Conservation (phyloP, 2,797 vertebrate species). For the Notamacropus eugenii region DNA sequence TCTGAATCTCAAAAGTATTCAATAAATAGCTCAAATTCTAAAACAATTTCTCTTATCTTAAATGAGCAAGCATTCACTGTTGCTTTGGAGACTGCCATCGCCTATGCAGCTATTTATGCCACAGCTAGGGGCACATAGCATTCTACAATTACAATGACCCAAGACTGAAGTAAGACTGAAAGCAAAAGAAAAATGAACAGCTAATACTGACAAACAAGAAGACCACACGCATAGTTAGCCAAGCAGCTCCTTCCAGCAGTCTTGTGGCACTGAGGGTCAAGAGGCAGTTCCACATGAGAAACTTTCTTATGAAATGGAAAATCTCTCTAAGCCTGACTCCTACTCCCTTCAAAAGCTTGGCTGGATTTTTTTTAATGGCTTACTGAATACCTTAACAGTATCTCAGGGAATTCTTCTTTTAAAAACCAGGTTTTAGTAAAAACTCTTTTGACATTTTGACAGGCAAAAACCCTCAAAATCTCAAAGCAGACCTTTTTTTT, state of each 20-base stretch:
- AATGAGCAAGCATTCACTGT: background rate
- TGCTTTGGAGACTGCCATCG: background rate
- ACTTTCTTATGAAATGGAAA: conserved; percentile 50
- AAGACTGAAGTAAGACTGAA: conserved; percentile 15
- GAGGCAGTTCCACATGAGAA: fast-evolving
- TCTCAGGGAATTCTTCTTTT: conserved; percentile 44
- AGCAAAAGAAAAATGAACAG: conserved; percentile 20
- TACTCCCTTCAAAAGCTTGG: background rate
- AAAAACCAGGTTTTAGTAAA: conserved; percentile 73
- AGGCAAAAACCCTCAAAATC: conserved; percentile 43
- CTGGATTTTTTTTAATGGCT: conserved; percentile 31
- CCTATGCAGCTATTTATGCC: background rate
- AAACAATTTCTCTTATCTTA: background rate
- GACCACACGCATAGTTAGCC: background rate
- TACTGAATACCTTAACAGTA: background rate
- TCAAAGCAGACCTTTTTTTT: conserved; percentile 57
- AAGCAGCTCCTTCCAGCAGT: background rate
- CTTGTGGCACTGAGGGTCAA: background rate
- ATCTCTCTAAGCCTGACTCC: background rate
- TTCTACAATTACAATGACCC: conserved; percentile 11
- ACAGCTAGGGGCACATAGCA: background rate
- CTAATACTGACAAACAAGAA: conserved; percentile 3
- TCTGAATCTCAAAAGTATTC: background rate
- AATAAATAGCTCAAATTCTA: background rate
- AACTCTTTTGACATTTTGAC: conserved; percentile 69